Percentiles rank a stretch among this genome's conserved stretches.
phyloP scores from a whole-genome alignment of 2,797 vertebrate genomes.

The Coreius guichenoti region DNA sequence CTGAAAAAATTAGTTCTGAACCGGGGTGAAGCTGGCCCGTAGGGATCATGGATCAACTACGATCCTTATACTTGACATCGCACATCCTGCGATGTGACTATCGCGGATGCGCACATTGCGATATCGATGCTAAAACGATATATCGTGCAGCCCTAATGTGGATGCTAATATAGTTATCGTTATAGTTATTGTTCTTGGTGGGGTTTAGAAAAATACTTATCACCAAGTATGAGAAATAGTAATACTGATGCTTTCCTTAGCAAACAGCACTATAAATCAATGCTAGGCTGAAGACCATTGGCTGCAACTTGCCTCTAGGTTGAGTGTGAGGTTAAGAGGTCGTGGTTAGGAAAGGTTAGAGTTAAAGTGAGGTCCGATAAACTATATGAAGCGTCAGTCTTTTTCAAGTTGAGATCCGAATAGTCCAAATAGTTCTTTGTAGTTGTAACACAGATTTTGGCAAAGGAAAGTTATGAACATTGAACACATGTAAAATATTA shows the following conservation, averaged over 20 bases:
- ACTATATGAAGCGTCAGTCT: background rate
- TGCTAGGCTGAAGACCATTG: background rate
- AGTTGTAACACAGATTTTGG: background rate
- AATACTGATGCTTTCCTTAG: background rate
- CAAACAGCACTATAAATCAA: background rate
- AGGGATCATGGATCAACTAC: too few species aligned
- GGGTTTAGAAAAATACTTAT: background rate
- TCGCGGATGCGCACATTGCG: too few species aligned
- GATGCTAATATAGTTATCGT: background rate
- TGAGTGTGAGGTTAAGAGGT: conserved; percentile 27
- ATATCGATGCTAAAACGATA: too few species aligned
- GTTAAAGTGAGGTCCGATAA: conserved; percentile 17
- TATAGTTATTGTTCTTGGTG: background rate
- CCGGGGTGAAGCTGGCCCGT: too few species aligned
- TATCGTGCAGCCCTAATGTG: background rate
- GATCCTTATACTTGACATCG: too few species aligned
- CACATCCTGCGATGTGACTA: too few species aligned
- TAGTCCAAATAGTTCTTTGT: background rate
- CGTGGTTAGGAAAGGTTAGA: conserved; percentile 18
- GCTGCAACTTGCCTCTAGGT: background rate
- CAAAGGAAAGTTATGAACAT: conserved; percentile 21
- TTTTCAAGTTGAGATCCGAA: conserved; percentile 24
- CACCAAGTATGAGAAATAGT: background rate
- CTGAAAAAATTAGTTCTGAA: too few species aligned
- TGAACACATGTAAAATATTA: conserved; percentile 40